phyloP scores from a whole-genome alignment of 2,113 vertebrate genomes.

The Raja brachyura region DNA sequence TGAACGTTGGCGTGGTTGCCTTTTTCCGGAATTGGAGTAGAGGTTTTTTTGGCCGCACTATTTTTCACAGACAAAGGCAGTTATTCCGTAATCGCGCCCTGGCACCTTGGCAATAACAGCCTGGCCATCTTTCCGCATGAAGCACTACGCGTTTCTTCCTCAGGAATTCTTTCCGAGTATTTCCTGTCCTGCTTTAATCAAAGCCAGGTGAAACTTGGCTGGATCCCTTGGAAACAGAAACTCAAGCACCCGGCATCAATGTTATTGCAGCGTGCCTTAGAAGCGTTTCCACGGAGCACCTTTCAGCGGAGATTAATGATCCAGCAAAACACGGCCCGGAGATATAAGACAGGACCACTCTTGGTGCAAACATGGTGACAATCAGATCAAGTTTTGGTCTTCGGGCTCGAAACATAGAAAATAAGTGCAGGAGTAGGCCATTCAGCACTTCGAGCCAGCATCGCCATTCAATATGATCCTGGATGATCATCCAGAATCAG shows the following conservation, averaged over 20 bases:
- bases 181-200: neutral
- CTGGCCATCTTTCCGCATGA: neutral
- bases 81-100: neutral
- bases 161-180: neutral
- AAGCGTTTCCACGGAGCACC: neutral
- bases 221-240: neutral
- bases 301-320: neutral
- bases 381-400: neutral
- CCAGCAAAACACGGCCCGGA: neutral
- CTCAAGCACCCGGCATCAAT: neutral
- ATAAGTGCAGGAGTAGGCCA: too few species aligned
- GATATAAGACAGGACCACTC: neutral
- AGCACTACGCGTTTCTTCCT: neutral
- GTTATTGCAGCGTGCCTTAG: neutral
- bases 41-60: too few species aligned
- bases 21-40: too few species aligned
- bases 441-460: too few species aligned
- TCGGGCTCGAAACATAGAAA: neutral
- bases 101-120: neutral
- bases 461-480: too few species aligned
- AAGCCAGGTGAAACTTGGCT: conserved; percentile 28
- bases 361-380: neutral
- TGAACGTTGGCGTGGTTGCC: too few species aligned
- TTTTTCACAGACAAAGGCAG: neutral
- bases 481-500: too few species aligned